Evolutionary conservation across 2,888 invertebrate species (phyloP), one percentile per base, ranked within the genome.

Genomic region (Catocala fraxini): DNA sequence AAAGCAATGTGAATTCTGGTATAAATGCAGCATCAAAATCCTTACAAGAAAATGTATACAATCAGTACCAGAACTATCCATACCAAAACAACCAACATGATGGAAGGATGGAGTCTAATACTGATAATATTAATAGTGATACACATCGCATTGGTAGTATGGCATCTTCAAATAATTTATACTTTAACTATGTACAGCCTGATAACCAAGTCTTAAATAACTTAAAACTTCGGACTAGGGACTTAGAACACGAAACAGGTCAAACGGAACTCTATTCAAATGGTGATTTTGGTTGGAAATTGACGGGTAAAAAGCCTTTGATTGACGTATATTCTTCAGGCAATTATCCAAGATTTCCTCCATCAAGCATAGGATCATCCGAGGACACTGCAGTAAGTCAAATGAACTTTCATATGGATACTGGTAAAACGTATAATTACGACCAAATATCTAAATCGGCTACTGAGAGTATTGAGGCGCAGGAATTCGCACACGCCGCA

Each of bases 231-330:
- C 83, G 85, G 25, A 77, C 82, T 0, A 87, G 87, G 75, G 91
- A 91, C 61, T 62, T 83, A 9, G 91, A 93, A 48, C 88, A 86
- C 55, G 90, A 90, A 69, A 83, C 81, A 6, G 82, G 81, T 42
- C 91, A 89, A 62, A 72, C 85, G 56, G 87, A 86, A 11, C 71
- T 81, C 41, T 94, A 94, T 68, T 92, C 94, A 0, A 89, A 92
- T 57, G 94, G 94, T 10, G 94, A 94, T 70, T 94, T 89, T 71
- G 94, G 94, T 0, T 94, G 94, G 94, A 94, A 92, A 77, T 60
- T 94, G 25, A 80, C 84, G 4, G 89, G 87, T n/a, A 93, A 90
- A 73, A 94, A 90, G 65, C 81, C 88, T 34, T 67, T 77, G n/a
- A 68, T 71, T 47, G 89, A 92, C 57, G 71, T 75, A 51, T 87